Conservation (phyloP, 2,888 invertebrate genomes). For the Cheiracanthium punctorium region DNA sequence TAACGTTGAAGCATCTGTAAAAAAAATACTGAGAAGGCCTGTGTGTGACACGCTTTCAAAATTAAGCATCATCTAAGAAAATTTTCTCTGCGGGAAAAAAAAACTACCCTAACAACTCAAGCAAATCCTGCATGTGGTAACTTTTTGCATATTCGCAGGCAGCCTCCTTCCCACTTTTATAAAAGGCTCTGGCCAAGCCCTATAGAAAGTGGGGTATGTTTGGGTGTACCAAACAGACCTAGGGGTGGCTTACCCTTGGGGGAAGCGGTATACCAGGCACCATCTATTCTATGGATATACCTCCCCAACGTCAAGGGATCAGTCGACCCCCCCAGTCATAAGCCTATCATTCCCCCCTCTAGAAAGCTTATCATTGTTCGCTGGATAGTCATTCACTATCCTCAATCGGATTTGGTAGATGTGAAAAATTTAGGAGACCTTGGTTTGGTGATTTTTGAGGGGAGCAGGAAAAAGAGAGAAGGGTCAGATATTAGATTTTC, state of each 20-base stretch:
- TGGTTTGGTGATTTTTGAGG: not conserved
- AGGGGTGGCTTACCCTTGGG: conserved; percentile 58
- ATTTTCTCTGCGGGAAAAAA: not conserved
- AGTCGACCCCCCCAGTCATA: not conserved
- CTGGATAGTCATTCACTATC: conserved; percentile 38
- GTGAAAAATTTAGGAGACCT: conserved; percentile 46
- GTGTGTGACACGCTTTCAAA: too few species aligned
- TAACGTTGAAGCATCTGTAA: too few species aligned
- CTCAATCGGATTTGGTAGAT: conserved; percentile 49
- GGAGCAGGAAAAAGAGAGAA: not conserved
- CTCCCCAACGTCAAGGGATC: not conserved
- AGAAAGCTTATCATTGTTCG: conserved; percentile 55
- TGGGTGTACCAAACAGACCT: conserved; percentile 62
- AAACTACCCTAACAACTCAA: not conserved
- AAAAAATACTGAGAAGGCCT: too few species aligned
- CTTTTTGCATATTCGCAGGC: conserved; percentile 19
- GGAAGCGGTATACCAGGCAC: conserved; percentile 62
- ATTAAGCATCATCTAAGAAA: too few species aligned
- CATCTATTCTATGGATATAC: conserved; percentile 34
- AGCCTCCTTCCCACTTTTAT: conserved; percentile 15
- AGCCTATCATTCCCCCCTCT: conserved; percentile 1
- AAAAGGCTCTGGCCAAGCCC: conserved; percentile 38
- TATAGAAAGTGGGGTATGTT: conserved; percentile 60
- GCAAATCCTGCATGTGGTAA: not conserved
- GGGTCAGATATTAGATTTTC: not conserved